phyloP scores from a whole-genome alignment of 2,888 invertebrate species.

The Eutolmus rufibarbis region DNA sequence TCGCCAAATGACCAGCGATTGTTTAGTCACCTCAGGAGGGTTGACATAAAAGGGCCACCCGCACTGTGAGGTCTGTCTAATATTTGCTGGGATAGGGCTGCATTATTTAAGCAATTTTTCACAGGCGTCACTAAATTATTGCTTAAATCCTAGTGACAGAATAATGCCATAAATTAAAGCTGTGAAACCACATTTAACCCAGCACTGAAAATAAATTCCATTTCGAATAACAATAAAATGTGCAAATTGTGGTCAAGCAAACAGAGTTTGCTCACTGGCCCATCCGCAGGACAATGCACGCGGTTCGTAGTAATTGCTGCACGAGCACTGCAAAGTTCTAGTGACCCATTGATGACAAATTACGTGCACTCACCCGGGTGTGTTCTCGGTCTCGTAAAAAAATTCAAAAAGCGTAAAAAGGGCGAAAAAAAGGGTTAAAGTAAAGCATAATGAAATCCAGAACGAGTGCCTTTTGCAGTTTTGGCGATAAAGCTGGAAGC shows the following conservation, averaged over 20 bases:
- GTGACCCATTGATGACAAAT: slow-evolving; percentile 36
- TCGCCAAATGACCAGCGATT: not conserved
- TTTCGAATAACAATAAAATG: slow-evolving; percentile 38
- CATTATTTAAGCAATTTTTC: slow-evolving; percentile 18
- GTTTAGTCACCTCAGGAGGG: not conserved
- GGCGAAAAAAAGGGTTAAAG: not conserved
- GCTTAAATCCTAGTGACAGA: slow-evolving; percentile 29
- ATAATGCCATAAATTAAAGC: slow-evolving; percentile 30
- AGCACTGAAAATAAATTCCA: slow-evolving; percentile 10
- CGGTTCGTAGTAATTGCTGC: slow-evolving; percentile 3
- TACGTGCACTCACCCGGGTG: not conserved
- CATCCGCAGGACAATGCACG: slow-evolving; percentile 15
- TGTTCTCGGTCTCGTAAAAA: not conserved
- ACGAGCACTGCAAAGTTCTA: not conserved
- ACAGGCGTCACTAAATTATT: slow-evolving; percentile 23
- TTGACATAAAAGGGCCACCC: not conserved
- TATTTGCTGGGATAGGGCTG: not conserved
- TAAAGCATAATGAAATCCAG: slow-evolving; percentile 13
- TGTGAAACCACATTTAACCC: slow-evolving; percentile 37
- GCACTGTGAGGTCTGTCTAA: not conserved
- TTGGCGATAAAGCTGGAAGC: not conserved
- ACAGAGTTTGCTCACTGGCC: slow-evolving; percentile 25
- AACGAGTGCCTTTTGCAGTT: not conserved
- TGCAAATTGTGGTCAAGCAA: slow-evolving; percentile 37
- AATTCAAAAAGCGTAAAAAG: not conserved